These are phyloP conservation scores for Cactoblastis cactorum DNA, from an alignment of 2,888 invertebrate genomes.

Conservation along the genomic window DNA sequence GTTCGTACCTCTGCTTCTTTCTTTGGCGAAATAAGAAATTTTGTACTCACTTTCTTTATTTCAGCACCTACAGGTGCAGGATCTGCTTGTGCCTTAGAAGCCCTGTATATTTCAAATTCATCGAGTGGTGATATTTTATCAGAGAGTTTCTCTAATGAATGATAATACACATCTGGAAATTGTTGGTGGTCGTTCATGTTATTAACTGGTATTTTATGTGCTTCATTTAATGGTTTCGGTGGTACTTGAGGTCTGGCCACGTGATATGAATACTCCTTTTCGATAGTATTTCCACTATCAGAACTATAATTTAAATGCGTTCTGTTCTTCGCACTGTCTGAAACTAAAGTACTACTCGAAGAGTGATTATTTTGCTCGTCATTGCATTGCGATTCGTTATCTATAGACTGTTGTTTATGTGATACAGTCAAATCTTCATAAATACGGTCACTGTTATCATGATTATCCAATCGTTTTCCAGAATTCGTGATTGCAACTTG, in stretches of 20 bases:
- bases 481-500: slow-evolving; percentile 37
- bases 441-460: slow-evolving; percentile 49
- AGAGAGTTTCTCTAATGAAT: slow-evolving; percentile 59
- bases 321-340: slow-evolving; percentile 47
- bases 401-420: slow-evolving; percentile 26
- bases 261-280: slow-evolving; percentile 32
- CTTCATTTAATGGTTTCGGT: slow-evolving; percentile 46
- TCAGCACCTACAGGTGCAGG: slow-evolving; percentile 69
- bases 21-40: slow-evolving; percentile 68
- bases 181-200: slow-evolving; percentile 26
- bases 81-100: slow-evolving; percentile 44
- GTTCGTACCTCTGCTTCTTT: slow-evolving; percentile 70
- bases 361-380: slow-evolving; percentile 52
- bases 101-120: slow-evolving; percentile 56
- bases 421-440: slow-evolving; percentile 60
- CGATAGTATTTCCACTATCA: slow-evolving; percentile 19
- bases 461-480: slow-evolving; percentile 30
- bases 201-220: slow-evolving; percentile 26
- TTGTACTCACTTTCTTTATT: slow-evolving; percentile 70
- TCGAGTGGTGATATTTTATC: slow-evolving; percentile 52
- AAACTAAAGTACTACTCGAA: slow-evolving; percentile 65
- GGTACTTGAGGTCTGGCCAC: slow-evolving; percentile 53
- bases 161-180: slow-evolving; percentile 66
- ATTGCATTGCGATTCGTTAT: slow-evolving; percentile 35
- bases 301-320: slow-evolving; percentile 21